phyloP scores from a whole-genome alignment of 1,140 invertebrate genomes.

The Aethina tumida region DNA sequence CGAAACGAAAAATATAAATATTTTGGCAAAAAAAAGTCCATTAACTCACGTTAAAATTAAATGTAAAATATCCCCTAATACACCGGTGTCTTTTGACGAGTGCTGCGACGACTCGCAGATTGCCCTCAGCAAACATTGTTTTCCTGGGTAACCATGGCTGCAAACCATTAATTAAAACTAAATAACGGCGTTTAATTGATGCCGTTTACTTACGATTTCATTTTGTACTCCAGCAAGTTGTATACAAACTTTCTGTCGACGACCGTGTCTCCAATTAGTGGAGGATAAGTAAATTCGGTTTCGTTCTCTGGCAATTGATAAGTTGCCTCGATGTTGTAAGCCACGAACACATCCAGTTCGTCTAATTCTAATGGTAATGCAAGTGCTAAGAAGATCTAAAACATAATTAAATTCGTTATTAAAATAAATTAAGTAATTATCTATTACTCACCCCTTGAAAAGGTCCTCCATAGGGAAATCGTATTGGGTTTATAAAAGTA shows the following conservation, averaged over 20 bases:
- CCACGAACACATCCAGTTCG: conserved; percentile 55
- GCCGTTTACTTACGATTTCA: conserved; percentile 22
- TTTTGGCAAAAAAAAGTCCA: conserved; percentile 2
- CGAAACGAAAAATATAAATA: conserved; percentile 3
- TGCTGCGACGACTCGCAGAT: conserved; percentile 40
- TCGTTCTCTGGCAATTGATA: conserved; percentile 39
- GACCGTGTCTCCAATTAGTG: conserved; percentile 15
- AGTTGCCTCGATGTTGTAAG: conserved; percentile 66
- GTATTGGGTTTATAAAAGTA: no score
- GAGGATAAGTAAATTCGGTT: conserved; percentile 22
- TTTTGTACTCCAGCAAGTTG: conserved; percentile 22
- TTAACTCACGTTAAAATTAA: conserved; percentile 41
- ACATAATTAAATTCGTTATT: background rate
- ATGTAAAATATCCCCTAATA: conserved; percentile 41
- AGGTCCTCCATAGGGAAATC: no score
- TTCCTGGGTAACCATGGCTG: conserved; percentile 41
- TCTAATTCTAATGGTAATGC: conserved; percentile 61
- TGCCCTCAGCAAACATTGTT: conserved; percentile 37
- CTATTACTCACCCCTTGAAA: no score
- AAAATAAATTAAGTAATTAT: background rate
- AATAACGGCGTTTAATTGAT: background rate
- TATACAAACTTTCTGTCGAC: conserved; percentile 19
- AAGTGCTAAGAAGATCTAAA: conserved; percentile 53
- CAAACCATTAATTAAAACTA: conserved; percentile 8
- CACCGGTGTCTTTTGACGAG: conserved; percentile 37